phyloP scores from a whole-genome alignment of 2,113 vertebrate species.

The Calidris pugnax region DNA sequence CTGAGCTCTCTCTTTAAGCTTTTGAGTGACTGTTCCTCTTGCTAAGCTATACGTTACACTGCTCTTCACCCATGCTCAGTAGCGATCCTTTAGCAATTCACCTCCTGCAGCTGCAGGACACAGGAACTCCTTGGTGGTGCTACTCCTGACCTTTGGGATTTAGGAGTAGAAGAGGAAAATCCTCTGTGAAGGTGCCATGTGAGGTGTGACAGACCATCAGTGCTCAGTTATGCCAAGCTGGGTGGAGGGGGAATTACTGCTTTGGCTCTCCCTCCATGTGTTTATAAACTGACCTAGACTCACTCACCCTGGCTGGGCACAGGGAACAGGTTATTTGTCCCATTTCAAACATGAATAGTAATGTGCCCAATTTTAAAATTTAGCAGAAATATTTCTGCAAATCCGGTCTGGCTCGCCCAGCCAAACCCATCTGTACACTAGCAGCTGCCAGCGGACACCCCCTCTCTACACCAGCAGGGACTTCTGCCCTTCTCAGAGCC shows the following conservation, averaged over 20 bases:
- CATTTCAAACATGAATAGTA: neutral
- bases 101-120: neutral
- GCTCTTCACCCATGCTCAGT: neutral
- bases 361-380: neutral
- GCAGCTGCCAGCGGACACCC: neutral
- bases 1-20: neutral
- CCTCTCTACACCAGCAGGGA: neutral
- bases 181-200: neutral
- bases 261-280: neutral
- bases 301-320: neutral
- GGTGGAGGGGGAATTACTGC: neutral
- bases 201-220: neutral
- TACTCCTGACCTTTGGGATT: neutral
- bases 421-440: neutral
- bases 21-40: neutral
- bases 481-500: neutral
- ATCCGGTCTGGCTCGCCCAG: neutral
- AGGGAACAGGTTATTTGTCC: neutral
- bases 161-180: neutral
- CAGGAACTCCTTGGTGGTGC: neutral
- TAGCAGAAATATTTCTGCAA: neutral
- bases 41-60: neutral
- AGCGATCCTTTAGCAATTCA: neutral
- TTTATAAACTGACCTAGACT: neutral
- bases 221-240: neutral